phyloP scores from a whole-genome alignment of 1,140 invertebrate species.

The Samia ricini region DNA sequence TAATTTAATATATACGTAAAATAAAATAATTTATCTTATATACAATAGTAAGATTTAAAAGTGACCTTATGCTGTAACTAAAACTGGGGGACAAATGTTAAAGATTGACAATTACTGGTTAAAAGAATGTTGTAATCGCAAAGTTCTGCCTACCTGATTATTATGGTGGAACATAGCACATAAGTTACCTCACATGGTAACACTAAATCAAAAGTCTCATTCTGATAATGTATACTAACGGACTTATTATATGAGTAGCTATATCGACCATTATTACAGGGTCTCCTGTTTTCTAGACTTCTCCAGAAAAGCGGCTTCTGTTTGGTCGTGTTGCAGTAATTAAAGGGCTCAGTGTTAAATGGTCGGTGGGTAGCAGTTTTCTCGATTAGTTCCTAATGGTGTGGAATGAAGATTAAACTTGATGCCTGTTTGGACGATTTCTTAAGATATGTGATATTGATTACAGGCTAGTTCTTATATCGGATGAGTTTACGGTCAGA shows the following conservation, averaged over 20 bases:
- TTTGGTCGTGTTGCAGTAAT: constrained; percentile 17
- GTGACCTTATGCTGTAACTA: too few species aligned
- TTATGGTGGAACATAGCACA: background rate
- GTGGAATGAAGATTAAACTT: constrained; percentile 37
- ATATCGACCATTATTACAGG: constrained; percentile 8
- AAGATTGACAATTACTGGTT: background rate
- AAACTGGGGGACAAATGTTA: background rate
- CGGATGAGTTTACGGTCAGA: background rate
- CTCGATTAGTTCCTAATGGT: constrained; percentile 41
- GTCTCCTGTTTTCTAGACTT: constrained; percentile 11
- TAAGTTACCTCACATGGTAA: background rate
- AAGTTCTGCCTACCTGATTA: background rate
- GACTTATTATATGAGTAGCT: background rate
- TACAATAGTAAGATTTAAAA: too few species aligned
- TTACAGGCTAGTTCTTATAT: background rate
- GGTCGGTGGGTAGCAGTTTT: constrained; percentile 28
- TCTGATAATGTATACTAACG: background rate
- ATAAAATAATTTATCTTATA: too few species aligned
- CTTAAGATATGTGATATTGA: constrained; percentile 16
- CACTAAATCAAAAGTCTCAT: constrained; percentile 8
- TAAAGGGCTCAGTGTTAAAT: constrained; percentile 24
- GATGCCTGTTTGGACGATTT: constrained; percentile 21
- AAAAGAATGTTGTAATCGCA: background rate
- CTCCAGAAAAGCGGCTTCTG: background rate
- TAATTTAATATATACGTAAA: too few species aligned